Evolutionary conservation across 2,113 vertebrate species (phyloP), one percentile per base, ranked within the genome.

Genomic region (Atrichornis clamosus): DNA sequence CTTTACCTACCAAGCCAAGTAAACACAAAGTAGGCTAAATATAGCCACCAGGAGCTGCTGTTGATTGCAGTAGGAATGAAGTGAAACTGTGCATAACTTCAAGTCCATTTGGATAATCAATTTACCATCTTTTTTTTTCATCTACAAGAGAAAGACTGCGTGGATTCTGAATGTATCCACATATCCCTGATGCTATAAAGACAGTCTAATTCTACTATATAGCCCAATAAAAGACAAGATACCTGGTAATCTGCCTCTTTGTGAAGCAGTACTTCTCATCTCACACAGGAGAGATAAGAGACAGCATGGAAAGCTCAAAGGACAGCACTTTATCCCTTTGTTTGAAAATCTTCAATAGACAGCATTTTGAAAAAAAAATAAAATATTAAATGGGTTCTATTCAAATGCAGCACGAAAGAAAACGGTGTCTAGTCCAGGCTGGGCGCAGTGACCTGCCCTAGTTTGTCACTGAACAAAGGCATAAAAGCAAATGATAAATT

Each of bases 401-500:
- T 96, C 74, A 93, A 82, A 92, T 80, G n/a, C 32, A 77, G 63
- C 84, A 85, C 0, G 12, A 82, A 92, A 93, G 73, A 37, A 95
- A 88, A 96, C 1, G 2, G 70, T 76, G 96, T 73, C 59, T 76
- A 59, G 67, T 68, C 83, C 78, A 96, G 86, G 28, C 42, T 93
- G 85, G 80, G 74, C 75, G 76, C 49, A 44, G 70, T 82, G 75
- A 96, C 87, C 72, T 87, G 76, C 92, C 35, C 87, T 94, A 81
- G 83, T 92, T 62, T 78, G 83, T 91, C 62, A 85, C 30, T 64
- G 69, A 97, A 95, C 88, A 89, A 97, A 96, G 93, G 39, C 84
- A 96, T 87, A 88, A 95, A 97, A 96, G 86, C 56, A 96, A 94
- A 95, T 89, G 35, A 88, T 93, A 91, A 79, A 85, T 89, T 82